Percentiles rank a stretch among this genome's conserved stretches.
Conservation (phyloP, 2,113 vertebrate species). For the Canis aureus region DNA sequence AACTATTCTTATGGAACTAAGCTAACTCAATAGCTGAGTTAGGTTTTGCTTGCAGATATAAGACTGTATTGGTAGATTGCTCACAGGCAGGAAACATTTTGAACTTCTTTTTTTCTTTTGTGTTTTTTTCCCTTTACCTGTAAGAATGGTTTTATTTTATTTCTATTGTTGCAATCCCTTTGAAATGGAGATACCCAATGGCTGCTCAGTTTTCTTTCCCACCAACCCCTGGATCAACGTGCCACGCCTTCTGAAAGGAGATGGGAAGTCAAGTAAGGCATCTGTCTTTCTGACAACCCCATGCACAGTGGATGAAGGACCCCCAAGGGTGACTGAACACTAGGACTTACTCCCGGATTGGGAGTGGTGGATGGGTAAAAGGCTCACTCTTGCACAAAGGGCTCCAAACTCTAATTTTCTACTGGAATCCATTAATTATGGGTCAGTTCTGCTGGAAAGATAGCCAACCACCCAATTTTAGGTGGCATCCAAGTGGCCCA, state of each 20-base stretch:
- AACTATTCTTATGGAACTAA: conserved; percentile 23
- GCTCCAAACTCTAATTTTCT: conserved; percentile 18
- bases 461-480: background rate
- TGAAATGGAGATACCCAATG: background rate
- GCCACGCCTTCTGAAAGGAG: background rate
- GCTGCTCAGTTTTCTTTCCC: background rate
- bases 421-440: background rate
- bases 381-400: background rate
- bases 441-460: background rate
- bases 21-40: background rate
- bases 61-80: background rate
- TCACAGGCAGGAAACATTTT: background rate
- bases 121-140: background rate
- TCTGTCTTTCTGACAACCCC: background rate
- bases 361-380: background rate
- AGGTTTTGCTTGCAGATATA: conserved; percentile 36
- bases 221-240: background rate
- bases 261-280: background rate
- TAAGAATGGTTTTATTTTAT: background rate
- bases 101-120: background rate
- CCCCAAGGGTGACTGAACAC: background rate
- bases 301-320: background rate
- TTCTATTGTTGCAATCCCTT: background rate
- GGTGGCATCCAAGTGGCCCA: background rate
- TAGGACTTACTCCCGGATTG: background rate